Conservation (phyloP, 1,140 invertebrate species). For the Polypedilum pembai region DNA sequence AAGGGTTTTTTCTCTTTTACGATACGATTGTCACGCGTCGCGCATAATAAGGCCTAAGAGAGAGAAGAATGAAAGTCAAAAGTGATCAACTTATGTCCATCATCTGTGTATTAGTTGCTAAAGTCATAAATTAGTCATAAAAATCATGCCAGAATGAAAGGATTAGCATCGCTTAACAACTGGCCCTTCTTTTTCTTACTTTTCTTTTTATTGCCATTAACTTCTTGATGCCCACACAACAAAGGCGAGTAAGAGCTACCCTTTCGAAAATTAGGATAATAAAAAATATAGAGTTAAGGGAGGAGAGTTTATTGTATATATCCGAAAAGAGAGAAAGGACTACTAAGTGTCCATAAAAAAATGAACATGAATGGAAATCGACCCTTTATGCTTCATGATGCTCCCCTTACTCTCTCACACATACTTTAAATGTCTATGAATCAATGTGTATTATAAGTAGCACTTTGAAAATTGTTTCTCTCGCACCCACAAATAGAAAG, state of each 20-base stretch:
- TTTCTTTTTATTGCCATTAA: not conserved
- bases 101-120: not conserved
- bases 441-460: constrained; percentile 8
- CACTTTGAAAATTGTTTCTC: constrained; percentile 20
- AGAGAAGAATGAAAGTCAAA: not conserved
- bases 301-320: constrained; percentile 21
- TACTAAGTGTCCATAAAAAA: constrained; percentile 27
- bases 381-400: not conserved
- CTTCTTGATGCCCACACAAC: constrained; percentile 16
- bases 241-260: not conserved
- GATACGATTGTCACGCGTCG: constrained; percentile 22
- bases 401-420: not conserved
- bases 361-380: constrained; percentile 25
- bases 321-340: constrained; percentile 11
- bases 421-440: not conserved
- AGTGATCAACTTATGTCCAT: constrained; percentile 25
- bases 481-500: not conserved
- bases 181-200: constrained; percentile 8
- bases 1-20: constrained; percentile 14
- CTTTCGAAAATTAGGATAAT: not conserved
- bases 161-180: constrained; percentile 17
- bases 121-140: not conserved
- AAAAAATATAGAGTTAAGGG: constrained; percentile 1
- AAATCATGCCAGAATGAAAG: not conserved
- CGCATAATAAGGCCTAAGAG: not conserved